A percentile compares a stretch with the other conserved stretches of the same genome.
phyloP scores from a whole-genome alignment of 1,140 invertebrate species.

The Pristionchus pacificus region DNA sequence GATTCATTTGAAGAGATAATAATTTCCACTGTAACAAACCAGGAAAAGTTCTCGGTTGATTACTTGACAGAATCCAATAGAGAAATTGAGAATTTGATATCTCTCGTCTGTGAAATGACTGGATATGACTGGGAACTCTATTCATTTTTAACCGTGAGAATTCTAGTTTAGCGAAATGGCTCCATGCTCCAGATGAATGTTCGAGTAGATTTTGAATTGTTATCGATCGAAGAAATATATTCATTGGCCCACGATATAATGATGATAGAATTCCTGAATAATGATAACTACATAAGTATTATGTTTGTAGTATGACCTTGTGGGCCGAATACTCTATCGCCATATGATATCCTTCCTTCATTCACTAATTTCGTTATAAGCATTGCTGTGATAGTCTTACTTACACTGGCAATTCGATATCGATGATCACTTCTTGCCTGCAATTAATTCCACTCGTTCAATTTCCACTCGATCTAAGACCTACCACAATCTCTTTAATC shows the following conservation, averaged over 20 bases:
- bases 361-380: slow-evolving; percentile 24
- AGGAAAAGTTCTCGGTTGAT: slow-evolving; percentile 1
- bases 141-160: slow-evolving; percentile 10
- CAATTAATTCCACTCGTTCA: too few relatives aligned
- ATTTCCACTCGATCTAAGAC: background rate
- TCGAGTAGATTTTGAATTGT: slow-evolving; percentile 30
- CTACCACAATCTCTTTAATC: background rate
- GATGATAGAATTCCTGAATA: slow-evolving; percentile 9
- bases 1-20: slow-evolving; percentile 16
- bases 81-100: slow-evolving; percentile 9
- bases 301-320: too few relatives aligned
- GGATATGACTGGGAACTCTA: background rate
- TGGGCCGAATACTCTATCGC: slow-evolving; percentile 18
- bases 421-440: slow-evolving; percentile 13
- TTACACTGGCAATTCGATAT: slow-evolving; percentile 34
- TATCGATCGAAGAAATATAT: slow-evolving; percentile 18
- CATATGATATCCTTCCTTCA: slow-evolving; percentile 14
- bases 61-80: background rate
- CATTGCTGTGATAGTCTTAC: slow-evolving; percentile 36
- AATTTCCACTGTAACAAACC: slow-evolving; percentile 11
- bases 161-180: slow-evolving; percentile 24
- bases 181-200: slow-evolving; percentile 34
- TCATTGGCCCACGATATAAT: slow-evolving; percentile 8
- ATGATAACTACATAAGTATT: too few relatives aligned
- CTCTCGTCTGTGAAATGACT: background rate